A percentile compares a stretch with the other conserved stretches of the same genome.
Evolutionary conservation across 2,113 vertebrate genomes (phyloP).

Genomic region (Peromyscus polionotus): DNA sequence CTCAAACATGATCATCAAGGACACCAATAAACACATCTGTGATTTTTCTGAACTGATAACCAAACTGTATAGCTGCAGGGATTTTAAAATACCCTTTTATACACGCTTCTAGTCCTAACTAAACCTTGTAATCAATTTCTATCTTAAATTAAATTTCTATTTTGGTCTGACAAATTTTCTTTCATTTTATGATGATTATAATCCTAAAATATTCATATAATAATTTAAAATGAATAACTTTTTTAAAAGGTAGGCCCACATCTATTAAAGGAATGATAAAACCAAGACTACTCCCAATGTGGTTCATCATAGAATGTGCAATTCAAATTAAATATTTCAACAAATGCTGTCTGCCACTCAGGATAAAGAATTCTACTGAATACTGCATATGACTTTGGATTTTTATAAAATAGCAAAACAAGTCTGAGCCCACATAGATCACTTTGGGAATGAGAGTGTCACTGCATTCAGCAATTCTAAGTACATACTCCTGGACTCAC

Average conservation of each 20-base stretch:
- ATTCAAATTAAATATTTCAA: slow-evolving; percentile 59
- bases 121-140: slow-evolving; percentile 66
- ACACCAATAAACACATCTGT: background rate
- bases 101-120: slow-evolving; percentile 26
- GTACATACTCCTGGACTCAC: slow-evolving; percentile 28
- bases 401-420: slow-evolving; percentile 61
- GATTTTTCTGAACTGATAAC: background rate
- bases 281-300: background rate
- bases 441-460: slow-evolving; percentile 44
- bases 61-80: background rate
- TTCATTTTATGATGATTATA: slow-evolving; percentile 72
- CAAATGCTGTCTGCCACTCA: slow-evolving; percentile 15
- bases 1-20: background rate
- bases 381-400: background rate
- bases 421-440: background rate
- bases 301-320: slow-evolving; percentile 32
- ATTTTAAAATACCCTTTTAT: slow-evolving; percentile 15
- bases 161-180: slow-evolving; percentile 71
- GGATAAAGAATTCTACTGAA: slow-evolving; percentile 48
- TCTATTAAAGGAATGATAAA: slow-evolving; percentile 43
- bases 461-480: background rate
- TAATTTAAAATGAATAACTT: slow-evolving; percentile 74
- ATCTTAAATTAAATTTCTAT: slow-evolving; percentile 78
- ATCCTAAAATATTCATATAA: slow-evolving; percentile 78
- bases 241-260: slow-evolving; percentile 41